Evolutionary conservation across 2,797 vertebrate genomes (phyloP).

Genomic region (Ceyx erithaca): DNA sequence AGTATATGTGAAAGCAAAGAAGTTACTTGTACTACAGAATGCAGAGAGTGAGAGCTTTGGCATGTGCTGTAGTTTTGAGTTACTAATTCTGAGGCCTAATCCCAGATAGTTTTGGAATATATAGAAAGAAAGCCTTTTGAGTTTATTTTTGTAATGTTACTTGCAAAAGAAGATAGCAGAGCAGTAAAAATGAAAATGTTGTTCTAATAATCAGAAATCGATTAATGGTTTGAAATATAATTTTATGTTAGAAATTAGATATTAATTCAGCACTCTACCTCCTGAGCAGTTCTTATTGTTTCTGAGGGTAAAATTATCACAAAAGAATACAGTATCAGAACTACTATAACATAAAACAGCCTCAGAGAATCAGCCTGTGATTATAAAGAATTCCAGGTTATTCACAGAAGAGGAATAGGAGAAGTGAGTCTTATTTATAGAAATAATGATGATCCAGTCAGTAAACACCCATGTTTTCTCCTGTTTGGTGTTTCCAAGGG

Average conservation of each 20-base stretch:
- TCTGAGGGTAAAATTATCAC: background rate
- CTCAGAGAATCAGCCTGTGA: background rate
- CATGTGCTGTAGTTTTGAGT: background rate
- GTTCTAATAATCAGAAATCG: background rate
- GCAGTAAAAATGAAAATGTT: background rate
- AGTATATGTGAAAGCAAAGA: background rate
- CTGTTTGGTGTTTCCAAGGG: background rate
- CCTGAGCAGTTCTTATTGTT: background rate
- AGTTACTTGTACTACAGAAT: background rate
- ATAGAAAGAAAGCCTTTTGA: background rate
- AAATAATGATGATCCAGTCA: background rate
- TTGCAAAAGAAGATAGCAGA: background rate
- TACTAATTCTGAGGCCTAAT: background rate
- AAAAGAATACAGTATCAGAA: background rate
- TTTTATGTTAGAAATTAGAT: background rate
- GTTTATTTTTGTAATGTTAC: background rate
- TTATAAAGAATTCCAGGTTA: background rate
- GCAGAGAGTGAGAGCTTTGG: background rate
- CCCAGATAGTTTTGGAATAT: background rate
- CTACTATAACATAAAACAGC: background rate
- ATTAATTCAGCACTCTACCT: background rate
- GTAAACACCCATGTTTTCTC: accelerated
- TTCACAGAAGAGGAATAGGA: background rate
- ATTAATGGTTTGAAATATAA: background rate
- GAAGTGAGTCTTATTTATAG: background rate